Evolutionary conservation across 2,797 vertebrate genomes (phyloP).

Genomic region (Lepilemur septentrionalis): DNA sequence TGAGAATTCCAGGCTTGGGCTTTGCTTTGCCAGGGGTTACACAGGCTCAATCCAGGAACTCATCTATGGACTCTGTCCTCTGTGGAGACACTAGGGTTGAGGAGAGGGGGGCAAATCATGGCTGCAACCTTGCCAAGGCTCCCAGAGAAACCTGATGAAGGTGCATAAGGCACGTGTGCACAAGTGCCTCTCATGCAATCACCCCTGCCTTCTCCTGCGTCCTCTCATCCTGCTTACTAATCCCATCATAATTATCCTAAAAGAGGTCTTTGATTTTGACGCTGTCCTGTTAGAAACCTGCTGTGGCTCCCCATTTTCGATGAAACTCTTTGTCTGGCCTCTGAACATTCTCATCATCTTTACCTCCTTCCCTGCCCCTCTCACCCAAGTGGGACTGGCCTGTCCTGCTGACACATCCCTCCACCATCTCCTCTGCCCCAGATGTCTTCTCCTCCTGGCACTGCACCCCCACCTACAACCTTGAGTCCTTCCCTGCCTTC

Average conservation of each 20-base stretch:
- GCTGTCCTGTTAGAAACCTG: not conserved
- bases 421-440: not conserved
- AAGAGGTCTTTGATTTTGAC: not conserved
- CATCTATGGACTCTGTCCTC: not conserved
- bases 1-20: not conserved
- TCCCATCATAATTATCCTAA: not conserved
- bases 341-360: not conserved
- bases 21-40: not conserved
- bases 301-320: not conserved
- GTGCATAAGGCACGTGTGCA: rapidly evolving
- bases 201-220: not conserved
- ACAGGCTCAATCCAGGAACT: not conserved
- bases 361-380: not conserved
- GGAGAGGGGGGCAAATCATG: not conserved
- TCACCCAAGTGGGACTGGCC: rapidly evolving
- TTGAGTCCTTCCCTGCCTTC: not conserved
- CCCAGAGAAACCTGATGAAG: not conserved
- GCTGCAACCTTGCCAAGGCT: not conserved
- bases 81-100: not conserved
- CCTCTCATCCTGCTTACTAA: not conserved
- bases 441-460: not conserved
- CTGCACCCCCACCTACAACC: not conserved
- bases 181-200: not conserved
- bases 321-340: not conserved
- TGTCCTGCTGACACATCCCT: not conserved